Evolutionary conservation across 2,888 invertebrate species (phyloP).

Genomic region (Choristoneura rosaceana): DNA sequence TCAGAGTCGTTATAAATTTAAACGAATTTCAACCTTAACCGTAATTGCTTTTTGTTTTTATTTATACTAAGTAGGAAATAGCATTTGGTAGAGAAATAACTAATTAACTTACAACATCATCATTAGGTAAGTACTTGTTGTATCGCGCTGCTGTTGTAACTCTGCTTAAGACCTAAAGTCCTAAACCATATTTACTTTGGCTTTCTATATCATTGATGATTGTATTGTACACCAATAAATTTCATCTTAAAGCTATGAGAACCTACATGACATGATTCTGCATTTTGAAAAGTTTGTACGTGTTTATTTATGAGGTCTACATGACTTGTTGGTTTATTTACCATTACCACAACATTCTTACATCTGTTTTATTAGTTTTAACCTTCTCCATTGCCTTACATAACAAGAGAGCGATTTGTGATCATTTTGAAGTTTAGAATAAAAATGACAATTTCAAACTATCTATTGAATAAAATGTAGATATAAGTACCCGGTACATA

Average conservation of each 20-base stretch:
- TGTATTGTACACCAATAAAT: not conserved
- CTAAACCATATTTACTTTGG: not conserved
- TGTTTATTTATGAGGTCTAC: slow-evolving; percentile 32
- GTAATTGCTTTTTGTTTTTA: slow-evolving; percentile 18
- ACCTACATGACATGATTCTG: slow-evolving; percentile 13
- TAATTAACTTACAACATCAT: too few species aligned
- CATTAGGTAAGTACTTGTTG: not conserved
- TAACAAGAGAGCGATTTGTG: slow-evolving; percentile 16
- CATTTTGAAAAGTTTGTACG: slow-evolving; percentile 21
- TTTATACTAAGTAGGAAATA: not conserved
- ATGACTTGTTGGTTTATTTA: slow-evolving; percentile 27
- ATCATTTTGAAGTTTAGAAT: slow-evolving; percentile 13
- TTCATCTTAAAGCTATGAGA: not conserved
- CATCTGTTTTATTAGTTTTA: slow-evolving; percentile 9
- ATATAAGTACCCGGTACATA: not conserved
- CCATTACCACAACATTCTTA: not conserved
- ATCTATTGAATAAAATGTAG: slow-evolving; percentile 17
- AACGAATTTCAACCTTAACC: slow-evolving; percentile 10
- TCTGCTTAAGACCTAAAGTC: not conserved
- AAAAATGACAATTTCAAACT: slow-evolving; percentile 6
- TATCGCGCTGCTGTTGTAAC: not conserved
- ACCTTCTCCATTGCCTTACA: slow-evolving; percentile 3
- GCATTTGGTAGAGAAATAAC: not conserved
- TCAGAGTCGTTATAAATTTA: slow-evolving; percentile 32
- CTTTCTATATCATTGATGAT: not conserved